Base-by-base conservation (phyloP, 1,140 invertebrate species). In the Holcopasites calliopsidis region DNA sequence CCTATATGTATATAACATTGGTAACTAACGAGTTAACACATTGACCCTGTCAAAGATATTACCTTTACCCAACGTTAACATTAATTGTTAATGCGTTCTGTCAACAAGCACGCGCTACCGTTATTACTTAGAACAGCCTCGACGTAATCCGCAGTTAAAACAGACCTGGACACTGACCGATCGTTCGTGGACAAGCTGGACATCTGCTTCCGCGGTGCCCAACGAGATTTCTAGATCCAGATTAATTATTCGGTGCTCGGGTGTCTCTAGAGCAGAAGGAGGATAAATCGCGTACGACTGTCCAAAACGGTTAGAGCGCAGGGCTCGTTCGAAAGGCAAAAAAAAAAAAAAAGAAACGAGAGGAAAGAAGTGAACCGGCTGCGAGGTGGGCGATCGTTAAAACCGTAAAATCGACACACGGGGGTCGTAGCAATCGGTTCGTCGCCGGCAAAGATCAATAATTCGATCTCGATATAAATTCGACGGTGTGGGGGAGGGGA, bases 401-500 rank as follows among this genome's bases (percentile, higher is more conserved):
- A 87, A 86, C 83, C 82, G 86, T 87, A 82, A 77, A 85, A 86
- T 80, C 76, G 81, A 77, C 81, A 80, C 81, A 84, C 84, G 77
- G 84, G 84, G 86, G 80, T 79, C 82, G 83, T 76, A 70, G 84
- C 78, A 75, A 77, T 72, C 85, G 81, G 78, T 64, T 76, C 76
- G 77, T 77, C 68, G 76, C 62, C 52, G 61, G 75, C 82, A 81
- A 87, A 85, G 83, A 89, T 87, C 87, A 87, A 85, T 88, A 88
- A 87, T 89, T 88, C 87, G 88, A 89, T 89, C 85, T 85, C 82
- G 87, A 88, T 87, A 89, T 88, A 89, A 88, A 89, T 89, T 88
- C 88, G 82, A 79, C 76, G 76, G n/a, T n/a, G 76, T 82, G 82
- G 85, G 85, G 76, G 82, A 71, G 82, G 79, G 85, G 81, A 87